phyloP scores from a whole-genome alignment of 2,797 vertebrate genomes.

The Anguilla anguilla region DNA sequence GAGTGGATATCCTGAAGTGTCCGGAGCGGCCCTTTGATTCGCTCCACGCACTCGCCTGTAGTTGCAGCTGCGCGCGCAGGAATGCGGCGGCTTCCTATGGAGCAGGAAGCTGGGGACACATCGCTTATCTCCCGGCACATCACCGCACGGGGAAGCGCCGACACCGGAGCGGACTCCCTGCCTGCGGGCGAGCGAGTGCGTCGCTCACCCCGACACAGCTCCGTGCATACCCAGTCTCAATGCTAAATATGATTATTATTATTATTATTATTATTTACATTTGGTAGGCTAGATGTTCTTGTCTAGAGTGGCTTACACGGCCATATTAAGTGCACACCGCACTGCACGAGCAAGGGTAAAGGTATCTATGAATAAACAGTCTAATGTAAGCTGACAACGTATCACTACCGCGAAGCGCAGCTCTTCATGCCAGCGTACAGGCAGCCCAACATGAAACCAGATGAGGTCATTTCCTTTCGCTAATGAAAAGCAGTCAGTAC shows the following conservation, averaged over 20 bases:
- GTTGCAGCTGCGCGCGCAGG: neutral
- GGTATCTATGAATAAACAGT: neutral
- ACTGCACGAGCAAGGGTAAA: neutral
- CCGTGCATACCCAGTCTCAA: neutral
- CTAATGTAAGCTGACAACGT: neutral
- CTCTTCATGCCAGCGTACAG: neutral
- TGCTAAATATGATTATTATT: neutral
- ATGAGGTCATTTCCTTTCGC: conserved; percentile 30
- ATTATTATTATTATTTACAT: neutral
- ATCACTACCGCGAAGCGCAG: neutral
- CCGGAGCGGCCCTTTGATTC: neutral
- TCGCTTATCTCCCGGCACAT: neutral
- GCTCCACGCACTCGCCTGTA: neutral
- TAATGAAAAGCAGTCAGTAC: conserved; percentile 13
- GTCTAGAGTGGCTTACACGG: neutral
- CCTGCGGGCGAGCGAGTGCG: neutral
- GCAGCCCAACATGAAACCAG: conserved; percentile 18
- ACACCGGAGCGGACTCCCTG: neutral
- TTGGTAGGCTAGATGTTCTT: neutral
- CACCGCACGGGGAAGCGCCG: neutral
- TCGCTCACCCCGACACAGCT: neutral
- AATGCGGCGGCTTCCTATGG: conserved; percentile 14
- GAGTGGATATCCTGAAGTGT: conserved; percentile 27
- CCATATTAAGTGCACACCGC: neutral
- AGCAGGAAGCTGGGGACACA: conserved; percentile 15